Base-by-base conservation (phyloP, 2,888 invertebrate species). In the Pseudococcus longispinus region DNA sequence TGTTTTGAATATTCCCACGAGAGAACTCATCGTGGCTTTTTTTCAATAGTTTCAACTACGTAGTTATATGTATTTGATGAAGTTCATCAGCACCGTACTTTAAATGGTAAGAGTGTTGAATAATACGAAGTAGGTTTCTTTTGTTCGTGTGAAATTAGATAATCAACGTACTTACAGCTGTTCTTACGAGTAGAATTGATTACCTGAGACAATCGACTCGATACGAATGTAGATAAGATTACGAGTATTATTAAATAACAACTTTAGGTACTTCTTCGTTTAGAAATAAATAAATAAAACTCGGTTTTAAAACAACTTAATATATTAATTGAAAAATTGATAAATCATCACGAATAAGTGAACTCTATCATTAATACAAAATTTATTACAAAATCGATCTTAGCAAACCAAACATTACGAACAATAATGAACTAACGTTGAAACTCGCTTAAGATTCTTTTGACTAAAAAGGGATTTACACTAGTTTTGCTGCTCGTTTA, bases 381-480 rank as follows among this genome's bases (percentile, higher is more conserved):
- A 80, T 80, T 80, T 80, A 42, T 80, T 80, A 80, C 42, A 80
- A 80, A 80, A 42, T 80, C n/a, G 37, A 42, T n/a, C 77, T 80
- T 3, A 42, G 20, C 20, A 37, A 9, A 80, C 23, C 42, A 42
- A 42, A 29, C 77, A 23, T 9, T 20, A 37, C 20, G 20, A 80
- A 80, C 37, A 80, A 77, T 37, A 80, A 80, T 74, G 15, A 42
- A 77, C 77, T 80, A 42, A 80, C 42, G 42, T 42, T 23, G 13
- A 80, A 32, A 37, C 18, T 42, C n/a, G 37, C 37, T 37, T 9
- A 70, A 42, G 37, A 80, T 20, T 80, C 44, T 80, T 29, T 20
- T 80, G 77, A 80, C 77, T 42, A 80, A 42, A 80, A 80, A 42
- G 26, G 26, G 29, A 29, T 80, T 42, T 8, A 42, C 20, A 37